Evolutionary conservation across 2,797 vertebrate genomes (phyloP).

Genomic region (Lophius americanus): DNA sequence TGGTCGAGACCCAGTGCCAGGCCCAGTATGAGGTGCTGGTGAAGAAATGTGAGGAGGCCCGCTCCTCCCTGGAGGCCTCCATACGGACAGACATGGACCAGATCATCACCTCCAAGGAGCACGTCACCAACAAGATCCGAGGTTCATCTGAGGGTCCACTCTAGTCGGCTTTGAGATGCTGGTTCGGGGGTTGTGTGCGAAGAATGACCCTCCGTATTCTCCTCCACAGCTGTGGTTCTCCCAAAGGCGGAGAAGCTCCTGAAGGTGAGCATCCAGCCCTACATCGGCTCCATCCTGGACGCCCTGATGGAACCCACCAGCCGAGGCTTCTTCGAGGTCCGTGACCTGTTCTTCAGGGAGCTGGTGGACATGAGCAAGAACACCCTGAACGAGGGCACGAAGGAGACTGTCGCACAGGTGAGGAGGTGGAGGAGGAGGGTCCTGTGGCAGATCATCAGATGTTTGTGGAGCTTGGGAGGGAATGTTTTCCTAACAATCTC

Average conservation of each 20-base stretch:
- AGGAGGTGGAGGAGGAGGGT: slow-evolving; percentile 31
- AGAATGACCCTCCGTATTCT: not conserved
- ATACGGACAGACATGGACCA: slow-evolving; percentile 97
- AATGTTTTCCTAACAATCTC: too few relatives aligned
- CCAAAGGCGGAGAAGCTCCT: slow-evolving; percentile 93
- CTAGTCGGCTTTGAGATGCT: not conserved
- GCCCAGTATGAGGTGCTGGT: slow-evolving; percentile 76
- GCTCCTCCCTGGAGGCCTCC: slow-evolving; percentile 84
- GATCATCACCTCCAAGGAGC: slow-evolving; percentile 95
- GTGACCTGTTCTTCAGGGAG: slow-evolving; percentile 93
- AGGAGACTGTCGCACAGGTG: slow-evolving; percentile 92
- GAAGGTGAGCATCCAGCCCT: slow-evolving; percentile 92
- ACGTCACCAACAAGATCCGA: slow-evolving; percentile 91
- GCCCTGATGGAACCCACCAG: slow-evolving; percentile 95
- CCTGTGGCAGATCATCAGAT: not conserved
- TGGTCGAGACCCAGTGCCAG: slow-evolving; percentile 87
- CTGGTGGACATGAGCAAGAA: slow-evolving; percentile 95
- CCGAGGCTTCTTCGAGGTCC: slow-evolving; percentile 91
- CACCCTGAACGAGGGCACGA: slow-evolving; percentile 85
- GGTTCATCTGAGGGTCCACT: slow-evolving; percentile 43
- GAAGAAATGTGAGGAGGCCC: slow-evolving; percentile 80
- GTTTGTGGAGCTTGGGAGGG: not conserved
- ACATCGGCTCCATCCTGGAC: slow-evolving; percentile 93
- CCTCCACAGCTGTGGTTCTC: slow-evolving; percentile 82
- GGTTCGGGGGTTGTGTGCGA: not conserved